A percentile compares a stretch with the other conserved stretches of the same genome.
Evolutionary conservation across 2,888 invertebrate species (phyloP).

Genomic region (Autographa pulchrina): DNA sequence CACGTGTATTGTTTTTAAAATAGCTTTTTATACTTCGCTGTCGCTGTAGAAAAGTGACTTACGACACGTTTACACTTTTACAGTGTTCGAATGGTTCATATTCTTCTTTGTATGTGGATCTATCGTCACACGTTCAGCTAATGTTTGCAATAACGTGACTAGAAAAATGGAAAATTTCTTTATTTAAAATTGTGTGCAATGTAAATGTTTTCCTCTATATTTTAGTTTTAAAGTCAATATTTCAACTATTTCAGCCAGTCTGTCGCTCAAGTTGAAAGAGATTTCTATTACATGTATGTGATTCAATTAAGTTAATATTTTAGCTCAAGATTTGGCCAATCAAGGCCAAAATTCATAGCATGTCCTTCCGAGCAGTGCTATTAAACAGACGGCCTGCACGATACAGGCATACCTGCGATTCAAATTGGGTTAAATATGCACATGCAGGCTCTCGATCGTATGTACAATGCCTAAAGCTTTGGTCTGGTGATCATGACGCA

Average conservation of each 20-base stretch:
- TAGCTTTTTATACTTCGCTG: conserved; percentile 70
- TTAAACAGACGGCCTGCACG: not conserved
- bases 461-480: not conserved
- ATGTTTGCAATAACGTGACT: conserved; percentile 4
- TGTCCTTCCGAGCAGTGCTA: too few relatives aligned
- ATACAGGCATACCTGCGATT: not conserved
- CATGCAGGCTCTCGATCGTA: not conserved
- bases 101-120: conserved; percentile 53
- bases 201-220: not conserved
- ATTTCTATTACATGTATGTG: not conserved
- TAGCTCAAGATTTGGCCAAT: not conserved
- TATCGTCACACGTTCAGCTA: conserved; percentile 23
- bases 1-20: conserved; percentile 75
- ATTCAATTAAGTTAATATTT: not conserved
- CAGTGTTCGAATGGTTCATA: conserved; percentile 62
- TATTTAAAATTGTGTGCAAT: not conserved
- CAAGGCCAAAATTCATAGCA: not conserved
- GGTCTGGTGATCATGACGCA: too few relatives aligned
- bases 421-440: conserved; percentile 1
- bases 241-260: not conserved
- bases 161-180: not conserved
- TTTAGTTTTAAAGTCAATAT: not conserved
- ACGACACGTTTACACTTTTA: conserved; percentile 72
- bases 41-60: conserved; percentile 72
- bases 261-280: not conserved